These are phyloP conservation scores for Criorhina ranunculi DNA, from an alignment of 2,888 invertebrate species.

Conservation along the genomic window DNA sequence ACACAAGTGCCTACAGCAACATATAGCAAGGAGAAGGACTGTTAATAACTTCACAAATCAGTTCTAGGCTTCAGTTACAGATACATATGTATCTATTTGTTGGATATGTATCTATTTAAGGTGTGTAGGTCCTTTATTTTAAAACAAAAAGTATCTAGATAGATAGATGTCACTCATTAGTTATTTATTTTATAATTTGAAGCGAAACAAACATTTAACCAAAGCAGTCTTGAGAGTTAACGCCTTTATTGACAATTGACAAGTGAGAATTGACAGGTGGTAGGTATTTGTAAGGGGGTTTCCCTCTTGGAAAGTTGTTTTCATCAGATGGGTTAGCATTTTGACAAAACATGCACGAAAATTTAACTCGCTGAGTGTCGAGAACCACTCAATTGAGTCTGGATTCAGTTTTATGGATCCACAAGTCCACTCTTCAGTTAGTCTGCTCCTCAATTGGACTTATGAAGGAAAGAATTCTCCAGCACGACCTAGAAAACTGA, in stretches of 20 bases:
- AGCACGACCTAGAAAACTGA: too few species aligned
- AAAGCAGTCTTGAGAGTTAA: conserved; percentile 9
- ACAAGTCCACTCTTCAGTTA: too few species aligned
- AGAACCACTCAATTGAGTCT: too few species aligned
- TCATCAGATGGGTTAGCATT: too few species aligned
- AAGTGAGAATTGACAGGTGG: conserved; percentile 31
- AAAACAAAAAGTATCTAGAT: neutral
- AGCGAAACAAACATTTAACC: conserved; percentile 13
- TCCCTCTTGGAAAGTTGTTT: too few species aligned
- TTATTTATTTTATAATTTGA: conserved; percentile 40
- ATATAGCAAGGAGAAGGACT: conserved; percentile 46
- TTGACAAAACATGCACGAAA: too few species aligned
- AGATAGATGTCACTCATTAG: neutral
- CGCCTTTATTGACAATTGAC: conserved; percentile 15
- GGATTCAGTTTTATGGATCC: too few species aligned
- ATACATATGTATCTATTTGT: conserved; percentile 12
- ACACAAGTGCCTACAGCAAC: conserved; percentile 57
- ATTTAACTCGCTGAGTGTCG: too few species aligned
- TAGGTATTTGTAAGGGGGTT: too few species aligned
- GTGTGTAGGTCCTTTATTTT: too few species aligned
- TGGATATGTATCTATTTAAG: conserved; percentile 5
- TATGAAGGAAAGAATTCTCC: too few species aligned
- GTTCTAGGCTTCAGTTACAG: conserved; percentile 3
- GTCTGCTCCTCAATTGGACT: too few species aligned
- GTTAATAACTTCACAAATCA: conserved; percentile 69